Conservation (phyloP, 2,113 vertebrate genomes). For the Hippocampus mohnikei region DNA sequence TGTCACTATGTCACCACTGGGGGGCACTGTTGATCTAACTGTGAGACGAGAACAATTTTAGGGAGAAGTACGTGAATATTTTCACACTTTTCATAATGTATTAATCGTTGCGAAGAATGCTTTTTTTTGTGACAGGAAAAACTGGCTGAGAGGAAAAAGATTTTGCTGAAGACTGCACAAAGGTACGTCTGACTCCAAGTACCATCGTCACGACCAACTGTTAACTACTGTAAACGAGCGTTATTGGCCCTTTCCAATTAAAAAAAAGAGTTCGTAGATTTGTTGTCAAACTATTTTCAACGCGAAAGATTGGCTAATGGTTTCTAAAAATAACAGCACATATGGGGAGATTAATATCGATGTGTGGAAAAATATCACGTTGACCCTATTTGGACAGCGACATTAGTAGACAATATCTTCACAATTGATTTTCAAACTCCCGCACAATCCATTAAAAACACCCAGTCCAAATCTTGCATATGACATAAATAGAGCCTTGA, state of each 20-base stretch:
- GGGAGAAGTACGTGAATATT: not conserved
- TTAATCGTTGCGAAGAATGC: not conserved
- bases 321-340: too few species aligned
- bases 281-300: too few species aligned
- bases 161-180: conserved; percentile 86
- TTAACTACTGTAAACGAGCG: not conserved
- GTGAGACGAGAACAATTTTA: not conserved
- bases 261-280: not conserved
- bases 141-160: conserved; percentile 82
- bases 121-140: conserved; percentile 76
- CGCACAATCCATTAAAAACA: too few species aligned
- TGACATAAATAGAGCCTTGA: too few species aligned
- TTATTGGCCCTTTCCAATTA: not conserved
- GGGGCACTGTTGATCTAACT: conserved; percentile 55
- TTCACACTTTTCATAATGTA: not conserved
- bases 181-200: conserved; percentile 69
- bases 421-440: too few species aligned
- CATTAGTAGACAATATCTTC: too few species aligned
- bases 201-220: not conserved
- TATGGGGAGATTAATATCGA: too few species aligned
- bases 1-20: conserved; percentile 41
- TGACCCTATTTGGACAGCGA: too few species aligned
- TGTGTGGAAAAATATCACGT: too few species aligned
- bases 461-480: too few species aligned
- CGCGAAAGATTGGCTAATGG: too few species aligned